phyloP scores from a whole-genome alignment of 2,888 invertebrate genomes.

The Diadegma fenestrale region DNA sequence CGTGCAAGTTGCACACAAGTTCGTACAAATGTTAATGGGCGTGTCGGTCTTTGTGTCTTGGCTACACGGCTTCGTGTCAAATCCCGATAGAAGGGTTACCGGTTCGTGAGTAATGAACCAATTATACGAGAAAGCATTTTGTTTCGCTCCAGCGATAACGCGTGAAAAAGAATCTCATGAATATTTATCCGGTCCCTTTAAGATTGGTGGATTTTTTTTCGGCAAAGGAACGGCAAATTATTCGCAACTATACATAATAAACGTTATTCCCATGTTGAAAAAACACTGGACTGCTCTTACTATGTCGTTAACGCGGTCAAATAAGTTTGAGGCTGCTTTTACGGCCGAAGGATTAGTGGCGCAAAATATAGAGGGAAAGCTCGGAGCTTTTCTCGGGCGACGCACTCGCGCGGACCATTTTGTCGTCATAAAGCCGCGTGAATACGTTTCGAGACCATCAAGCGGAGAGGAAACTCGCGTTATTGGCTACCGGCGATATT shows the following conservation, averaged over 20 bases:
- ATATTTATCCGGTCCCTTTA: conserved; percentile 7
- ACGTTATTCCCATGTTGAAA: conserved; percentile 11
- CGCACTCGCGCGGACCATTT: conserved; percentile 46
- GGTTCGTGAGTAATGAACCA: conserved; percentile 1
- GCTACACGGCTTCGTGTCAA: too few species aligned
- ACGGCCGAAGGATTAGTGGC: conserved; percentile 16
- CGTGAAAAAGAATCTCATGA: background rate
- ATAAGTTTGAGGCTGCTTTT: conserved; percentile 28
- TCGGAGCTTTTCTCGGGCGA: conserved; percentile 8
- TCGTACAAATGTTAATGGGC: too few species aligned
- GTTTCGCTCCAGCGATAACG: background rate
- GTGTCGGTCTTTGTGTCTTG: too few species aligned
- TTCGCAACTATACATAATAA: conserved; percentile 12
- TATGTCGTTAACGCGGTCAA: conserved; percentile 14
- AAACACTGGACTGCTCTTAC: background rate
- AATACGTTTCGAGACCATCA: conserved; percentile 59
- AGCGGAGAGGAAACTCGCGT: conserved; percentile 54
- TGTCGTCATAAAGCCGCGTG: conserved; percentile 57
- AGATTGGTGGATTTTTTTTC: background rate
- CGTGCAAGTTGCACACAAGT: too few species aligned
- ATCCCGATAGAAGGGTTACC: background rate
- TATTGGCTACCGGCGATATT: conserved; percentile 48
- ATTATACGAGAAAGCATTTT: background rate
- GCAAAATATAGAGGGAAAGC: background rate
- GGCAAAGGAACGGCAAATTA: background rate